Evolutionary conservation across 1,140 invertebrate genomes (phyloP).

Genomic region (Drosophila busckii): DNA sequence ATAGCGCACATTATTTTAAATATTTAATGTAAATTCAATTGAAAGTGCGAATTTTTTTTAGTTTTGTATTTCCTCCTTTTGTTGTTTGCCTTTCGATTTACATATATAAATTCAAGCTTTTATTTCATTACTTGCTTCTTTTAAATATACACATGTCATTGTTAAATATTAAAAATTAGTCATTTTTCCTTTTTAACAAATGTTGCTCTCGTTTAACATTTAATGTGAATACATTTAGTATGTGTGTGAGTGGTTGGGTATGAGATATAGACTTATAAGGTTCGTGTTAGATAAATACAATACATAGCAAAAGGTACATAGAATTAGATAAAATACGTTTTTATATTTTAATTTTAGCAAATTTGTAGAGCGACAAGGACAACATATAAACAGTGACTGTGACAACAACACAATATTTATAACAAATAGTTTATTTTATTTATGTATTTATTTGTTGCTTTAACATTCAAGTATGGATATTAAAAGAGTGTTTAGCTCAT

Average conservation of each 20-base stretch:
- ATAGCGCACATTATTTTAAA: slow-evolving; percentile 50
- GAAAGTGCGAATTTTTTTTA: slow-evolving; percentile 26
- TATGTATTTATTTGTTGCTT: slow-evolving; percentile 28
- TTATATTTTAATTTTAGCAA: slow-evolving; percentile 6
- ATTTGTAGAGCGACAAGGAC: slow-evolving; percentile 34
- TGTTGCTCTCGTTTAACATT: slow-evolving; percentile 6
- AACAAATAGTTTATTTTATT: slow-evolving; percentile 41
- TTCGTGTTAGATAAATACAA: slow-evolving; percentile 48
- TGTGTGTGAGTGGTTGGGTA: slow-evolving; percentile 8
- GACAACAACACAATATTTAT: slow-evolving; percentile 66
- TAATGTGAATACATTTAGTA: slow-evolving; percentile 27
- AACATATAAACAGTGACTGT: slow-evolving; percentile 50
- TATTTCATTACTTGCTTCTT: no score
- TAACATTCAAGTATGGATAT: background rate
- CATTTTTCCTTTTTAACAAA: slow-evolving; percentile 10
- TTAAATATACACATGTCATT: slow-evolving; percentile 62
- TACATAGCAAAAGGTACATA: slow-evolving; percentile 64
- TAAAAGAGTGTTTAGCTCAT: background rate
- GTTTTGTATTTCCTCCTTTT: slow-evolving; percentile 28
- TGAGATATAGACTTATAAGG: slow-evolving; percentile 23
- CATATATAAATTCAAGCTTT: no score
- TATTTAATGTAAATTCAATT: slow-evolving; percentile 52
- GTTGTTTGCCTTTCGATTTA: slow-evolving; percentile 8
- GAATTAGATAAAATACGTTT: slow-evolving; percentile 42
- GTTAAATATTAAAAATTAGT: slow-evolving; percentile 44